Evolutionary conservation across 2,113 vertebrate genomes (phyloP), one percentile per base, ranked within the genome.

Genomic region (Oncorhynchus gorbuscha): DNA sequence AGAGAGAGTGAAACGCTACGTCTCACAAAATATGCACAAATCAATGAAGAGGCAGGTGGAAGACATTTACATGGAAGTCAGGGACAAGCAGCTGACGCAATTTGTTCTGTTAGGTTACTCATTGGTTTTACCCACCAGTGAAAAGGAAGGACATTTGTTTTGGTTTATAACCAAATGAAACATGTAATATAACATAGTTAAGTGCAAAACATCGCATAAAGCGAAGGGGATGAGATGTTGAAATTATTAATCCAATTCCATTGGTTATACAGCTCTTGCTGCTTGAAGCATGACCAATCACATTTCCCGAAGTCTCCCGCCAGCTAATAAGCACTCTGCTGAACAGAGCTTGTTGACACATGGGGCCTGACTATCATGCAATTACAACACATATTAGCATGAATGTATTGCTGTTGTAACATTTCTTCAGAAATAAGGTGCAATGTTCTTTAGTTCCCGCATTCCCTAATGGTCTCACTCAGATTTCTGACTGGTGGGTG

Each of bases 11-110:
- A 35, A n/a, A 14, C 14, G 12, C 39, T 11, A 32, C 65, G 18
- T 28, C 12, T 67, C 65, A 30, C 14, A 13, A 69, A 69, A 82
- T 70, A 76, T 20, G 64, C 51, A 68, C 51, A 12, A 78, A 85
- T 87, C 79, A 39, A 83, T 82, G 68, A 8, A 20, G n/a, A 65
- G 45, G 39, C 8, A 45, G 39, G 39, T 11, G 39, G 39, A 45
- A 45, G 9, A 45, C 39, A 45, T 45, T 45, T 55, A 81, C 18
- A 16, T 5, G 28, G 64, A 73, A 49, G 73, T 2, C 39, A 11
- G 20, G 55, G 55, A 16, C 13, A 77, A 76, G 65, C 39, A 39
- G 0, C 39, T 72, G 81, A 76, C 66, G 72, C 72, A 51, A 16
- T 76, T 32, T 69, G 2, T 30, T 26, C 12, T 8, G n/a, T 9